Percentiles rank a stretch among this genome's conserved stretches.
phyloP scores from a whole-genome alignment of 2,888 invertebrate genomes.

The Cremastobaeus sp. region DNA sequence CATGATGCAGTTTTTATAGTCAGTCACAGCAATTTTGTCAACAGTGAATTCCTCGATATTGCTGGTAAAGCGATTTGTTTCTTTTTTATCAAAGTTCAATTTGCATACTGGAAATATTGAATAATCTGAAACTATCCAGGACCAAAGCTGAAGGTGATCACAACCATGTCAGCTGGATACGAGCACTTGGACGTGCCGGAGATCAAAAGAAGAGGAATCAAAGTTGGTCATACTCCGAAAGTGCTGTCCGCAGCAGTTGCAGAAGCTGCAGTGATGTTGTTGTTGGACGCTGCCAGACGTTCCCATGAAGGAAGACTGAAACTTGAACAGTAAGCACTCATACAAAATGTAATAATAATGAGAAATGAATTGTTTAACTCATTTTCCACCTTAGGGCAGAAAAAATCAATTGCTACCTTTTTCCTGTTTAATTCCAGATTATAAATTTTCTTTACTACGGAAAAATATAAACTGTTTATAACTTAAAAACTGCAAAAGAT shows the following conservation, averaged over 20 bases:
- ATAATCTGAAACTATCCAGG: too few species aligned
- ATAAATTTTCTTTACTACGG: too few species aligned
- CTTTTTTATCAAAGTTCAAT: too few species aligned
- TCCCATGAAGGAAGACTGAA: slow-evolving; percentile 86
- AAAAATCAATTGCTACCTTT: too few species aligned
- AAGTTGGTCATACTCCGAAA: slow-evolving; percentile 88
- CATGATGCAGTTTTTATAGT: slow-evolving; percentile 71
- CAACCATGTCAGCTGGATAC: slow-evolving; percentile 91
- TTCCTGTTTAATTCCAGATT: too few species aligned
- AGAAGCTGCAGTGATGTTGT: slow-evolving; percentile 87
- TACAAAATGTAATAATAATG: not conserved
- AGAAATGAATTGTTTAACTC: not conserved
- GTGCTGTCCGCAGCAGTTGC: slow-evolving; percentile 89
- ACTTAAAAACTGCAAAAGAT: too few species aligned
- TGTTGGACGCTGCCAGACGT: slow-evolving; percentile 87
- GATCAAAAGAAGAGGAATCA: slow-evolving; percentile 84
- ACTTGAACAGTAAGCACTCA: slow-evolving; percentile 80
- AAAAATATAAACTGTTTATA: too few species aligned
- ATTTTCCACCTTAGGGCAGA: too few species aligned
- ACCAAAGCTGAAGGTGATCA: slow-evolving; percentile 85
- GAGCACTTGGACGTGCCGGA: slow-evolving; percentile 89
- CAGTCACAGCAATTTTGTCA: slow-evolving; percentile 71
- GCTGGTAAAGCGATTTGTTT: too few species aligned
- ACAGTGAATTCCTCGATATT: slow-evolving; percentile 81
- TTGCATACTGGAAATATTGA: too few species aligned